Evolutionary conservation across 2,113 vertebrate genomes (phyloP).

Genomic region (Halcyon malimbica): DNA sequence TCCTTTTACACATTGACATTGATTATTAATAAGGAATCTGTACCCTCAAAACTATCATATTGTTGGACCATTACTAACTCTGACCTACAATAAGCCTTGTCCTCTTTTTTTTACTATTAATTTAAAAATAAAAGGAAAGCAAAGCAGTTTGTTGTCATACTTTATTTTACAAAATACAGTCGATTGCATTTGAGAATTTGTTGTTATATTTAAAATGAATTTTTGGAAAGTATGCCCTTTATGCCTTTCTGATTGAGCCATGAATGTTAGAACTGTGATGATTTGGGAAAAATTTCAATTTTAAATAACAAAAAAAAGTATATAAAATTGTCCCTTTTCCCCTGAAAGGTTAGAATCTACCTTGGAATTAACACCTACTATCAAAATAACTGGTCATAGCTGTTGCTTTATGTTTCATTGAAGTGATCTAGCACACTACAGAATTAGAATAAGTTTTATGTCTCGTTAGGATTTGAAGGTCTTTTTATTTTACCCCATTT

Average conservation of each 20-base stretch:
- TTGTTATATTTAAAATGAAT: rapidly evolving
- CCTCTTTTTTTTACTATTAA: background rate
- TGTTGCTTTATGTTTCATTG: background rate
- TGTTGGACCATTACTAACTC: background rate
- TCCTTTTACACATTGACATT: background rate
- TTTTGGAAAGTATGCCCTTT: background rate
- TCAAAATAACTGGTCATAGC: background rate
- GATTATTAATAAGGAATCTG: background rate
- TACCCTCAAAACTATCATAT: background rate
- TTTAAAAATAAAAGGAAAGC: background rate
- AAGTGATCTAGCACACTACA: background rate
- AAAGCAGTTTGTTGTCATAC: background rate
- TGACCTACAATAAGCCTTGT: background rate
- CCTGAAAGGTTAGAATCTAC: background rate
- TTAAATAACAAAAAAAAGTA: background rate
- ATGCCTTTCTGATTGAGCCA: background rate
- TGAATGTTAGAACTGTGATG: background rate
- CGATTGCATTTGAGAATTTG: background rate
- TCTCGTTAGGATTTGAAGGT: background rate
- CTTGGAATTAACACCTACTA: background rate
- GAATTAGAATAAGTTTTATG: background rate
- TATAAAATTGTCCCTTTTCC: background rate
- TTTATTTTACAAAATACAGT: background rate
- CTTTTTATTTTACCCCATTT: background rate
- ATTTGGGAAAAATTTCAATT: background rate